Conservation (phyloP, 92 coral and sea anemone species). For the Parazoanthus swiftii region DNA sequence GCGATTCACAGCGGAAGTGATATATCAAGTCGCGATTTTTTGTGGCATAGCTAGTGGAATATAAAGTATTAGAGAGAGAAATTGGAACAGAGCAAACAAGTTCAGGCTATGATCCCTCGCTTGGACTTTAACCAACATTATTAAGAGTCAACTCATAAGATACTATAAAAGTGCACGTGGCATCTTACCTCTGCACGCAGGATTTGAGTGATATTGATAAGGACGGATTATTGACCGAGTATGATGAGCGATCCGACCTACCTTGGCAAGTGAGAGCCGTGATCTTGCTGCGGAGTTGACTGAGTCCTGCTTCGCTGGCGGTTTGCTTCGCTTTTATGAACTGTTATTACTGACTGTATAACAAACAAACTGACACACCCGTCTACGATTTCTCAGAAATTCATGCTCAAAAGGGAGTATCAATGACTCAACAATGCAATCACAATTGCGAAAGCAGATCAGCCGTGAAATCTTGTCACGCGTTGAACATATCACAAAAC, state of each 20-base stretch:
- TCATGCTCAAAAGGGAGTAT: background rate
- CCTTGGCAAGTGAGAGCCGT: background rate
- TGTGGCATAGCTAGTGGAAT: no score
- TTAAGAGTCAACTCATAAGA: no score
- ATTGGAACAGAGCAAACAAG: no score
- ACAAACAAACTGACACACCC: background rate
- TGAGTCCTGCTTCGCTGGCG: background rate
- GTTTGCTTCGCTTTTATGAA: background rate
- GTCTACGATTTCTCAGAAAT: background rate
- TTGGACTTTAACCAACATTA: no score
- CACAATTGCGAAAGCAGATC: no score
- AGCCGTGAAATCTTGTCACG: no score
- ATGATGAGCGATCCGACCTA: background rate
- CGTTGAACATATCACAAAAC: no score
- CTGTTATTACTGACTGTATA: background rate
- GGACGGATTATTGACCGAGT: background rate
- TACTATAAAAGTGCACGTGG: background rate
- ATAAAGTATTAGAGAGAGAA: no score
- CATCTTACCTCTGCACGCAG: background rate
- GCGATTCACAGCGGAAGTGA: no score
- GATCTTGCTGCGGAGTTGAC: background rate
- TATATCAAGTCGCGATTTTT: no score
- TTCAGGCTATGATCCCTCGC: no score
- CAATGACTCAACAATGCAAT: background rate
- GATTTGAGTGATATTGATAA: no score